Conservation (phyloP, 92 coral and sea anemone genomes). For the Blastomussa wellsi region DNA sequence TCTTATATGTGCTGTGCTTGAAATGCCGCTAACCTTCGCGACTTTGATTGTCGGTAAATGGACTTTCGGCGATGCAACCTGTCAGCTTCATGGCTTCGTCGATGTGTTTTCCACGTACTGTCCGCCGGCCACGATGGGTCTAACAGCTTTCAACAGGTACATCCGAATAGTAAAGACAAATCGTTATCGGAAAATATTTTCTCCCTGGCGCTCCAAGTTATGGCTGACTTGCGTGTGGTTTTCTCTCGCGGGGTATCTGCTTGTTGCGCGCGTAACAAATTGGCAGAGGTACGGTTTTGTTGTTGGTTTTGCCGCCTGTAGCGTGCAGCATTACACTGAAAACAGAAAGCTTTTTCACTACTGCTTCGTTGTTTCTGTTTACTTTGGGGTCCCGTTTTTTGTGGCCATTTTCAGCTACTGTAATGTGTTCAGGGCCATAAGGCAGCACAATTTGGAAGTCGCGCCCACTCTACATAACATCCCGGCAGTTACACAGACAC, state of each 20-base stretch:
- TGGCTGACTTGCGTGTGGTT: slow-evolving; percentile 36
- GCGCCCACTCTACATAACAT: background rate
- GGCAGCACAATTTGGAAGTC: slow-evolving; percentile 16
- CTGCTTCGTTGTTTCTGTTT: slow-evolving; percentile 30
- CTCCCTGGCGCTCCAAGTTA: slow-evolving; percentile 51
- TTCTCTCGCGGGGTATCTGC: slow-evolving; percentile 41
- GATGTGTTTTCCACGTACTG: slow-evolving; percentile 64
- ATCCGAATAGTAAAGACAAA: slow-evolving; percentile 66
- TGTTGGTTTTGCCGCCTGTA: slow-evolving; percentile 51
- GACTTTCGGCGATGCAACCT: slow-evolving; percentile 56
- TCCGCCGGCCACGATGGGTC: slow-evolving; percentile 67
- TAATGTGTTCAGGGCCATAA: slow-evolving; percentile 28
- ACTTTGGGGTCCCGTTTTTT: slow-evolving; percentile 38
- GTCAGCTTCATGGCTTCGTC: slow-evolving; percentile 77
- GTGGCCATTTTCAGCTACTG: slow-evolving; percentile 39
- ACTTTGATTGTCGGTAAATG: slow-evolving; percentile 59
- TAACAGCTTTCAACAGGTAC: slow-evolving; percentile 78
- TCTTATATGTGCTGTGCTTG: slow-evolving; percentile 59
- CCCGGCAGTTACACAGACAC: background rate
- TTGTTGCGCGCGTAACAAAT: slow-evolving; percentile 40
- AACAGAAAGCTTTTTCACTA: slow-evolving; percentile 40
- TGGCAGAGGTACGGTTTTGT: slow-evolving; percentile 52
- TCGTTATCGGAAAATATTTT: slow-evolving; percentile 56
- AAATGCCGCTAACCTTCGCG: slow-evolving; percentile 72
- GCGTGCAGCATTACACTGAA: slow-evolving; percentile 42